Conservation (phyloP, 2,113 vertebrate genomes). For the Rhizomys pruinosus region DNA sequence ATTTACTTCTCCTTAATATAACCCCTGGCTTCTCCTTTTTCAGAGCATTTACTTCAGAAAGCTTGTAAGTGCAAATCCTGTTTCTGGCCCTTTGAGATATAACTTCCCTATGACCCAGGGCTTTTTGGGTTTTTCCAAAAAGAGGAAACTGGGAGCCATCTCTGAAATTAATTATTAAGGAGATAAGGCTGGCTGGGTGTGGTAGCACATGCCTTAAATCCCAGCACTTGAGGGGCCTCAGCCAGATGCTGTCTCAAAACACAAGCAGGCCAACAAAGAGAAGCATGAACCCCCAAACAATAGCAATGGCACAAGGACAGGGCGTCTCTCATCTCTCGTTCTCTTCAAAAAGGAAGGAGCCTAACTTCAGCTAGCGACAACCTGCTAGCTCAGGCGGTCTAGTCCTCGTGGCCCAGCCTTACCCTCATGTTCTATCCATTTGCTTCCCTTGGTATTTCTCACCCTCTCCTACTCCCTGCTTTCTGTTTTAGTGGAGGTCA, state of each 20-base stretch:
- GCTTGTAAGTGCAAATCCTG: background rate
- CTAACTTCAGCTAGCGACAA: background rate
- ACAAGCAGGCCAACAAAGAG: background rate
- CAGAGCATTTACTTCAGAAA: background rate
- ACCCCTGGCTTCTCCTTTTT: background rate
- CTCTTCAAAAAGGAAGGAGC: no score
- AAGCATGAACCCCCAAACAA: background rate
- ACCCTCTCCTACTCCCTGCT: background rate
- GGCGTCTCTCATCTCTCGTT: background rate
- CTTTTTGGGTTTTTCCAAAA: no score
- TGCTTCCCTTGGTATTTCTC: background rate
- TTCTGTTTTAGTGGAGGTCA: slow-evolving; percentile 2
- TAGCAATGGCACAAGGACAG: background rate
- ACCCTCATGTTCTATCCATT: background rate
- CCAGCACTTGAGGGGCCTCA: background rate
- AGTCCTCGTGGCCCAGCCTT: background rate
- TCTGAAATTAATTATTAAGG: background rate
- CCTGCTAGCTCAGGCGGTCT: background rate
- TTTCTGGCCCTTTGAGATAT: background rate
- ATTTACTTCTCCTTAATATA: background rate
- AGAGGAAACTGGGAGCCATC: background rate
- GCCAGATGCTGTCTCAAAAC: background rate
- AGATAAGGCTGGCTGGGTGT: background rate
- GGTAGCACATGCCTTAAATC: background rate
- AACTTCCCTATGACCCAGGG: background rate